Evolutionary conservation across 2,113 vertebrate species (phyloP).

Genomic region (Rattus rattus): DNA sequence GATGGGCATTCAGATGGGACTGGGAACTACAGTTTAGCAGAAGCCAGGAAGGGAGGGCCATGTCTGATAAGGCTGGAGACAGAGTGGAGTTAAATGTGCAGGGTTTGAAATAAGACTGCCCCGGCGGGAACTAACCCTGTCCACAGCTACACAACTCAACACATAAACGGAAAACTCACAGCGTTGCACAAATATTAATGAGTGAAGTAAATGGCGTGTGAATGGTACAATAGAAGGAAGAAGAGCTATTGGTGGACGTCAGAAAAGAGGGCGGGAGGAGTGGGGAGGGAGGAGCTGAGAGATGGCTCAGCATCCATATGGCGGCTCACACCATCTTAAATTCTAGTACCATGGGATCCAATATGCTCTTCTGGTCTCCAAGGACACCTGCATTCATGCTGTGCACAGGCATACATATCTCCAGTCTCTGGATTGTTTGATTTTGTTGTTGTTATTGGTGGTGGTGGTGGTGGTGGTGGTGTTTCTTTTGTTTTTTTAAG

Average conservation of each 20-base stretch:
- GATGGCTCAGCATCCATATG: neutral
- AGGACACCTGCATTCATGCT: neutral
- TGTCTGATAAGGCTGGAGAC: neutral
- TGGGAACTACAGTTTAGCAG: neutral
- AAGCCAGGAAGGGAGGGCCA: neutral
- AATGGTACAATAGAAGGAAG: neutral
- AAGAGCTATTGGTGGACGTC: neutral
- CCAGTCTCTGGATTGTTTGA: neutral
- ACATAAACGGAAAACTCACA: neutral
- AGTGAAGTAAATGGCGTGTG: neutral
- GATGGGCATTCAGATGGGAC: neutral
- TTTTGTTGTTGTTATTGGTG: neutral
- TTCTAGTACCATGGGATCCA: neutral
- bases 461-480: no score
- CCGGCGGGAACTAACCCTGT: neutral
- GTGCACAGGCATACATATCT: neutral
- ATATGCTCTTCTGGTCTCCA: neutral
- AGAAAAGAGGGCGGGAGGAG: neutral
- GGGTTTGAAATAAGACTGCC: neutral
- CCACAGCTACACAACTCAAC: neutral
- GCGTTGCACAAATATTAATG: neutral
- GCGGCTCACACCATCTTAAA: neutral
- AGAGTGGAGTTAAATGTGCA: neutral
- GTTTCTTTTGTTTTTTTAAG: no score
- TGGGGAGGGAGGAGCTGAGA: neutral